Evolutionary conservation across 2,113 vertebrate species (phyloP), one percentile per base, ranked within the genome.

Genomic region (Nothobranchius kuhntae): DNA sequence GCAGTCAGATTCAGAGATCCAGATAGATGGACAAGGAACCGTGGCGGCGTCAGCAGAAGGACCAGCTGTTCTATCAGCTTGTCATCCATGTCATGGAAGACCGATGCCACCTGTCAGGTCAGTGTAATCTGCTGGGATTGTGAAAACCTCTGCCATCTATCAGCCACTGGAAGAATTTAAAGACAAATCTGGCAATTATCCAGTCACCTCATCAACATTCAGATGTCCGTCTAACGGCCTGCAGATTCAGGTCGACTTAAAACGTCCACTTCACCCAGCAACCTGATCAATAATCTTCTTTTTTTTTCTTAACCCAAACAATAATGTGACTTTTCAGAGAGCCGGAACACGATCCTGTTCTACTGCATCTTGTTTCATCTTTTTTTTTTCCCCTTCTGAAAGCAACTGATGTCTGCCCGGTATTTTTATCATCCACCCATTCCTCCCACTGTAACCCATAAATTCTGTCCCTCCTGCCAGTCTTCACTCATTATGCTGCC

Each of bases 401-500:
- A 70, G 13, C 2, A 0, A 71, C 55, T 62, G 51, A 67, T 87
- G 84, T 86, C 81, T 60, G 60, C 59, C 17, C 40, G 65, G 35
- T 1, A 71, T 45, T 78, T 75, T 64, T 81, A 73, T 35, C 42
- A 53, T 56, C 66, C 71, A 47, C 26, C 51, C 35, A 2, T 72
- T 59, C 65, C 66, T 52, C 67, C 70, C 21, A 11, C 51, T 24
- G 24, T 21, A 15, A 65, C 51, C 48, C 56, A 53, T 13, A 13
- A 53, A 45, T 68, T 21, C 40, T 80, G 65, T 30, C 77, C 61
- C 35, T 61, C 38, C 21, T 84, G 71, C 55, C 44, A 68, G 26
- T 74, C 52, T 26, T 60, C 70, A 4, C 26, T 68, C 53, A 5
- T 63, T 11, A 90, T 92, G 92, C 68, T 87, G 68, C 90, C 89